Percentiles rank a stretch among this genome's conserved stretches.
phyloP scores from a whole-genome alignment of 2,888 invertebrate species.

The Acleris literana region DNA sequence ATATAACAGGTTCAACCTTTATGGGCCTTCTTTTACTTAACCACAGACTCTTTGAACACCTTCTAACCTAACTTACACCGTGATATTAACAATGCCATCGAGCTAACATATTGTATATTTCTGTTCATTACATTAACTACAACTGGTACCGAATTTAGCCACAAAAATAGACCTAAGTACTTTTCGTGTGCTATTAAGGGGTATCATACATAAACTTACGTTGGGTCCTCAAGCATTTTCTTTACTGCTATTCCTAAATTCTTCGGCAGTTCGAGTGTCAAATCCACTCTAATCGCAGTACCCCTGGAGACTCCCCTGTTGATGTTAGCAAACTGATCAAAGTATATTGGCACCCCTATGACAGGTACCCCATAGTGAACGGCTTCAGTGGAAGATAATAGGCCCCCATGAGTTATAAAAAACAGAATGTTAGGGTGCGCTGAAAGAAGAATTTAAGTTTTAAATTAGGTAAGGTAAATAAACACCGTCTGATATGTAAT shows the following conservation, averaged over 20 bases:
- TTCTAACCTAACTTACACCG: too few relatives aligned
- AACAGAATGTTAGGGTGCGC: constrained; percentile 56
- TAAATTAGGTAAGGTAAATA: too few relatives aligned
- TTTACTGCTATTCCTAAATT: constrained; percentile 35
- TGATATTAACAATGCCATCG: too few relatives aligned
- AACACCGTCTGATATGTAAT: too few relatives aligned
- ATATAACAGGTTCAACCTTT: too few relatives aligned
- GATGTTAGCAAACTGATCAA: constrained; percentile 36
- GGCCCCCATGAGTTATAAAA: constrained; percentile 60
- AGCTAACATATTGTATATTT: too few relatives aligned
- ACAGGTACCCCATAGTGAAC: constrained; percentile 59
- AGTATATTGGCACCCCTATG: constrained; percentile 56
- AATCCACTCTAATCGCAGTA: constrained; percentile 34
- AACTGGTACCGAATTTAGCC: too few relatives aligned
- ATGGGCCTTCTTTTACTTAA: too few relatives aligned
- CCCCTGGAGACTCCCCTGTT: constrained; percentile 23
- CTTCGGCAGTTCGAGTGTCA: constrained; percentile 31
- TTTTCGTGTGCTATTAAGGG: too few relatives aligned
- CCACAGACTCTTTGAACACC: too few relatives aligned
- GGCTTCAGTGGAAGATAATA: constrained; percentile 57
- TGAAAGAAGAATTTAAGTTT: constrained; percentile 41
- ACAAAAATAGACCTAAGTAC: too few relatives aligned
- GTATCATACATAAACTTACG: constrained; percentile 17
- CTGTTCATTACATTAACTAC: too few relatives aligned
- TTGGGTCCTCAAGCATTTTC: constrained; percentile 30